phyloP scores from a whole-genome alignment of 1,140 invertebrate species.

The Goniozus legneri region DNA sequence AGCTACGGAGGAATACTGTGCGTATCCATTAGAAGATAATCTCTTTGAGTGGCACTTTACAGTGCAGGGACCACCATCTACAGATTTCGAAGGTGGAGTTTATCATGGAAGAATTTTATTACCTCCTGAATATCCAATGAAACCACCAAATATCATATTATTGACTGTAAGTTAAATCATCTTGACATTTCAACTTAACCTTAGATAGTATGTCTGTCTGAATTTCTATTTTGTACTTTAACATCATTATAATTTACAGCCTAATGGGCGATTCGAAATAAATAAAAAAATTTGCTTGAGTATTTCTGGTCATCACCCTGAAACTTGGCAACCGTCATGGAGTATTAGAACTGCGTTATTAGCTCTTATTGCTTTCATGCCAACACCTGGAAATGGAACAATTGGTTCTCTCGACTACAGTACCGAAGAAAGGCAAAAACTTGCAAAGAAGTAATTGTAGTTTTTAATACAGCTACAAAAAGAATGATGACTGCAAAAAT shows the following conservation, averaged over 20 bases:
- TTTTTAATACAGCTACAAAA: too few relatives aligned
- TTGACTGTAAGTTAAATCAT: slow-evolving; percentile 70
- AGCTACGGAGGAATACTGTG: slow-evolving; percentile 87
- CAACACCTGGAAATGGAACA: slow-evolving; percentile 80
- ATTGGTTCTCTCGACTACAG: slow-evolving; percentile 89
- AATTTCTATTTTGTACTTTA: too few relatives aligned
- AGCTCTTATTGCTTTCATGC: slow-evolving; percentile 94
- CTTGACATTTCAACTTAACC: too few relatives aligned
- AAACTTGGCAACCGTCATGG: slow-evolving; percentile 97
- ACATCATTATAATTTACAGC: slow-evolving; percentile 59
- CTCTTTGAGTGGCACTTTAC: slow-evolving; percentile 99
- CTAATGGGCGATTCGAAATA: slow-evolving; percentile 91
- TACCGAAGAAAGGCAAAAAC: slow-evolving; percentile 72
- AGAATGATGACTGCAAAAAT: too few relatives aligned
- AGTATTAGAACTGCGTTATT: slow-evolving; percentile 90
- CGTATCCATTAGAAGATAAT: slow-evolving; percentile 90
- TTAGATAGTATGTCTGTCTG: too few relatives aligned
- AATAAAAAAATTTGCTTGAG: slow-evolving; percentile 96
- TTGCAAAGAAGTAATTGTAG: slow-evolving; percentile 71
- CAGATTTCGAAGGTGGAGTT: slow-evolving; percentile 85
- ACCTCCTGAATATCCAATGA: slow-evolving; percentile 94
- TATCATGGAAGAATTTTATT: slow-evolving; percentile 91
- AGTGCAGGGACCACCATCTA: slow-evolving; percentile 78
- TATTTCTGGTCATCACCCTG: slow-evolving; percentile 96
- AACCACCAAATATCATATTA: slow-evolving; percentile 93